Evolutionary conservation across 2,888 invertebrate species (phyloP), one percentile per base, ranked within the genome.

Genomic region (Entomobrya proxima): DNA sequence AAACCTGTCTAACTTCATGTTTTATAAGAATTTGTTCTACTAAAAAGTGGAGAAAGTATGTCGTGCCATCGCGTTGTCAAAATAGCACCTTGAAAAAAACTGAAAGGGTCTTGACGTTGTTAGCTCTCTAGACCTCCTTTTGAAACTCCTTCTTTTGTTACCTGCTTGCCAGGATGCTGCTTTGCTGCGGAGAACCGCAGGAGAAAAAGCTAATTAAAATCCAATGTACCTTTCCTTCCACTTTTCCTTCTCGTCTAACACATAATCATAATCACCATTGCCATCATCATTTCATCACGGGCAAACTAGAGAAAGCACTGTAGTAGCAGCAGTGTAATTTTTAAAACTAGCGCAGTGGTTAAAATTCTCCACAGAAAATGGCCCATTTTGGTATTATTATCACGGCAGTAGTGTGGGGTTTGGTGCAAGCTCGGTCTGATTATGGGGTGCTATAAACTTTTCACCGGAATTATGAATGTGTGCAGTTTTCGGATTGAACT

Each of bases 281-380:
- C 35, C 35, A n/a, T 61, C 61, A n/a, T 35, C 32, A 35, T 61
- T n/a, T n/a, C 58, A 30, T 58, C 47, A 32, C 18, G 64, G 27
- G 47, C 72, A 72, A 5, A 15, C 3, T 3, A 47, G 9, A 47
- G n/a, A 47, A 7, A 47, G 7, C 69, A 69, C 18, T 24, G 18
- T 9, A n/a, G 6, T 27, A n/a, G 11, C 27, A 47, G 50, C 74
- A 27, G 32, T 6, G 5, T 27, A 30, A 27, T 35, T 44, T 77
- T 77, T 77, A 44, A 76, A 55, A 61, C 30, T 77, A 15, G 75
- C 55, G 55, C 77, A 77, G 77, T 44, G 58, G 75, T 44, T 58
- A 58, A 61, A 61, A 35, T 35, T 35, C 11, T 30, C 15, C 32
- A 35, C 61, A 32, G 35, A 13, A 77, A 77, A 77, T 77, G 30